phyloP scores from a whole-genome alignment of 2,888 invertebrate species.

The Melieria picta region DNA sequence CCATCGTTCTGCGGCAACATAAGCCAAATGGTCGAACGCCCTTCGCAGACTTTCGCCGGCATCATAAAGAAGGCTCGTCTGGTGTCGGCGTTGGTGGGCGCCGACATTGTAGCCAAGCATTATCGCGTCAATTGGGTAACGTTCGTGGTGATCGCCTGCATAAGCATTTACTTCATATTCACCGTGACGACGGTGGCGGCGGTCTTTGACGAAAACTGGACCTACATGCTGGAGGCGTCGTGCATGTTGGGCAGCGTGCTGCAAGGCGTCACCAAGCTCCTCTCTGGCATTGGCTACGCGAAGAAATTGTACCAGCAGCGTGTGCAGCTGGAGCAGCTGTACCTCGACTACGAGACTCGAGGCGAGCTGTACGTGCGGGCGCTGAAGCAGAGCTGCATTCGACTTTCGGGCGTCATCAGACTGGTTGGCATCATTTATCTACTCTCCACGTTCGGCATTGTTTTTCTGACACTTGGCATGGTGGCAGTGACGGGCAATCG shows the following conservation, averaged over 20 bases:
- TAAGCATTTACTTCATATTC: conserved; percentile 38
- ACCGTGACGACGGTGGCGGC: conserved; percentile 39
- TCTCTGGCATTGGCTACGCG: conserved; percentile 27
- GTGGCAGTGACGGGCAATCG: conserved; percentile 28
- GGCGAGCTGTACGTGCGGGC: conserved; percentile 34
- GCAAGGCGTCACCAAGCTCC: conserved; percentile 45
- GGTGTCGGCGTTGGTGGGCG: conserved; percentile 39
- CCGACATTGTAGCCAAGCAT: conserved; percentile 39
- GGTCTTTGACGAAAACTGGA: conserved; percentile 41
- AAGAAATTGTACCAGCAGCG: conserved; percentile 27
- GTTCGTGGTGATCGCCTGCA: conserved; percentile 19
- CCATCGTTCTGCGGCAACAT: too few relatives aligned
- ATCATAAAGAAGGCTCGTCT: conserved; percentile 36
- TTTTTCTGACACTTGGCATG: conserved; percentile 33
- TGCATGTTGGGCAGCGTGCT: conserved; percentile 47
- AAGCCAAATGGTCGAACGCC: neutral
- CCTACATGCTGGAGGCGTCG: conserved; percentile 42
- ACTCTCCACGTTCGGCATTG: conserved; percentile 3
- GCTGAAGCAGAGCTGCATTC: conserved; percentile 33
- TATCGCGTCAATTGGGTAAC: conserved; percentile 43
- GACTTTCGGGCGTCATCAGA: conserved; percentile 25
- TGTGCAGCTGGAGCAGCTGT: conserved; percentile 34
- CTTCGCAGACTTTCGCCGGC: conserved; percentile 33
- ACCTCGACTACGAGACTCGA: conserved; percentile 39
- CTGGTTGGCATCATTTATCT: conserved; percentile 26